Evolutionary conservation across 2,113 vertebrate genomes (phyloP).

Genomic region (Thalassarche chlororhynchos): DNA sequence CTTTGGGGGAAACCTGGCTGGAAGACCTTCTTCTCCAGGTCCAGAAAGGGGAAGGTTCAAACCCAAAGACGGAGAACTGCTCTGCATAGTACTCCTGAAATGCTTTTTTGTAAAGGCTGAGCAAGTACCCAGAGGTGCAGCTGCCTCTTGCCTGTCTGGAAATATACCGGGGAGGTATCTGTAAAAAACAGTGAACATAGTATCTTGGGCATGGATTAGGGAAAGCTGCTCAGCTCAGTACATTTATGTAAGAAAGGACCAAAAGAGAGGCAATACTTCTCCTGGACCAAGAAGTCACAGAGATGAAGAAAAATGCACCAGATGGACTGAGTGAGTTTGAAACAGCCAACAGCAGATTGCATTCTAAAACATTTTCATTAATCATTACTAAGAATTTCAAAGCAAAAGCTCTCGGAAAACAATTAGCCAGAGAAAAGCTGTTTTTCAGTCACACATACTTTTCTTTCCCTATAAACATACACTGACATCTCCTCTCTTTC

Average conservation of each 20-base stretch:
- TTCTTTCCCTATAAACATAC: background rate
- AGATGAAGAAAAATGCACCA: background rate
- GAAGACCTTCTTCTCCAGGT: background rate
- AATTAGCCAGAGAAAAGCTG: background rate
- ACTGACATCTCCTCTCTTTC: background rate
- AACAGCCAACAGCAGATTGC: background rate
- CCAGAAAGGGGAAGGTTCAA: background rate
- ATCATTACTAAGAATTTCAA: background rate
- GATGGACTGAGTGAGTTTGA: background rate
- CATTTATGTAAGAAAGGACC: background rate
- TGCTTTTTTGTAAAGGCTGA: background rate
- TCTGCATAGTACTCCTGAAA: background rate
- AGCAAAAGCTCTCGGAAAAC: background rate
- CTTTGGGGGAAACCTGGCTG: background rate
- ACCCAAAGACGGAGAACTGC: background rate
- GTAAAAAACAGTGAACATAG: background rate
- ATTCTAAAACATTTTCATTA: constrained; percentile 16
- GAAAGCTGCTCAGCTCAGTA: background rate
- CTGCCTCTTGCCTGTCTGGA: background rate
- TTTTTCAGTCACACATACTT: background rate
- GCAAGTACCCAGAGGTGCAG: background rate
- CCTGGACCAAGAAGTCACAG: background rate
- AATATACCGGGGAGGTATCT: background rate
- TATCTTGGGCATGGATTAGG: background rate
- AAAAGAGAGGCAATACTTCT: background rate